Base-by-base conservation (phyloP, 2,888 invertebrate species). In the Eupeodes latifasciatus region DNA sequence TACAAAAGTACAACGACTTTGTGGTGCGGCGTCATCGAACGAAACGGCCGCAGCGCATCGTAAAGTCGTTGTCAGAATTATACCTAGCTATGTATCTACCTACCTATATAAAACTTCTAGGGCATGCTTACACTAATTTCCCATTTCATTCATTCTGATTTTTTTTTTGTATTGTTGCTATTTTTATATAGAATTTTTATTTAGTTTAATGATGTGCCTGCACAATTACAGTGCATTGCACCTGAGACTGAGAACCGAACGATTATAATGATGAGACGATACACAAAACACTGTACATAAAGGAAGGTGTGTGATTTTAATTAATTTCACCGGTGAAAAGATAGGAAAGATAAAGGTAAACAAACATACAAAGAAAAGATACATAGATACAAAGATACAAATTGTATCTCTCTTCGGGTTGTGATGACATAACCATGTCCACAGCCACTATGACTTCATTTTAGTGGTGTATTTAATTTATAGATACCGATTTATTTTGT, bases 381-480 rank as follows among this genome's bases (percentile, higher is more conserved):
- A n/a, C n/a, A n/a, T 14, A 67, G 16, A 69, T 1, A 49, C 40
- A 7, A 67, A 69, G 19, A 69, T 69, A 55, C 49, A 12, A 75
- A 76, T 16, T 80, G 67, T 66, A 74, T 84, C 77, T 27, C 27
- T 27, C 27, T 27, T 27, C 27, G 2, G 2, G 2, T 3, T 3
- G 27, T 76, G 57, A 80, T 87, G 87, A 87, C 87, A 87, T 87
- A 87, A 87, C 74, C 71, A 59, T 59, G 59, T 72, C 59, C 80
- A 55, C 44, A 74, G 80, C 77, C 80, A 72, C 72, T 72, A 84
- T 84, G 87, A 87, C 87, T 84, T 87, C 87, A 83, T 83, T 80
- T 51, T 49, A 76, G 36, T 11, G 14, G 51, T 40, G 40, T 1
- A 74, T 67, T 67, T 16, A 53, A 81, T 77, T 59, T 72, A 19